Base-by-base conservation (phyloP, 1,140 invertebrate genomes). In the Drusus annulatus region DNA sequence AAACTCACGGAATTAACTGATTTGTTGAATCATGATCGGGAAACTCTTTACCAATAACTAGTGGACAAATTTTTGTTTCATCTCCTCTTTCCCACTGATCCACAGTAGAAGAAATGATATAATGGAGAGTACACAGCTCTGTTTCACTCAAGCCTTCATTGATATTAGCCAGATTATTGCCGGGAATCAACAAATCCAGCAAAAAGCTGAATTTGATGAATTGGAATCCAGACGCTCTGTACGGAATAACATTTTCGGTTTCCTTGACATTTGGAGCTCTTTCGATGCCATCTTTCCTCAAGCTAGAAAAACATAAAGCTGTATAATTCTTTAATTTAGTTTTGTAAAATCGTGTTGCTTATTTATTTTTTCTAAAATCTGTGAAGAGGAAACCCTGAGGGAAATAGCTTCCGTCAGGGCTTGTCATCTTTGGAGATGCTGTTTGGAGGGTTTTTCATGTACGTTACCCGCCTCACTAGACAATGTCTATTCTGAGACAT, bases 201-300 rank as follows among this genome's bases (percentile, higher is more conserved):
- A 93, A 84, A 2, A 94, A 85, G 84, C 90, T 90, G 80, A 91
- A 91, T 84, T 90, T 92, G 56, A 89, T 85, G 78, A 91, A 92
- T 85, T 93, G 91, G 71, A 89, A 89, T 13, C 90, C 90, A n/a
- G 89, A 90, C 8, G 90, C 91, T 85, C 90, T 84, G 84, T 89
- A 93, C 36, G 92, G 92, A 31, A 92, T 86, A 5, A 92, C 79
- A 25, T 89, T 87, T 16, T 91, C 87, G 3, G 87, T 88, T 82
- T 90, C 86, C 25, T 87, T 82, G 2, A 87, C 79, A 31, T 88
- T 86, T 4, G 87, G 84, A 19, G 90, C 86, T 76, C 88, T 85
- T 84, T 91, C 88, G 73, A 94, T 90, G 2, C 93, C 93, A 85
- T 94, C 93, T 36, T 93, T 87, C 52, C 92, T 90, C 69, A 92